A percentile compares a stretch with the other conserved stretches of the same genome.
phyloP scores from a whole-genome alignment of 2,797 vertebrate species.

The Myotis vivesi region DNA sequence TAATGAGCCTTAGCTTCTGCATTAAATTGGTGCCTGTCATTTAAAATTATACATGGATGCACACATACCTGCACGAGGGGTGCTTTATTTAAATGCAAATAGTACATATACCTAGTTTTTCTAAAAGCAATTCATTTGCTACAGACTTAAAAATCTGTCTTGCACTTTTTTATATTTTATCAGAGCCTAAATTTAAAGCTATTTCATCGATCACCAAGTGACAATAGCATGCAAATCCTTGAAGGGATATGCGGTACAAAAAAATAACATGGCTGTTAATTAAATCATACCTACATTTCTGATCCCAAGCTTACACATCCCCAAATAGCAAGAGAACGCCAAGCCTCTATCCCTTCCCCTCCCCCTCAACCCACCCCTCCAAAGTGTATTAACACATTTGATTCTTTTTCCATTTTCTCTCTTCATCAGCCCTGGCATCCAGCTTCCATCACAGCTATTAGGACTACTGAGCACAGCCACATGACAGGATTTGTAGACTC shows the following conservation, averaged over 20 bases:
- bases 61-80: neutral
- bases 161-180: neutral
- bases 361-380: neutral
- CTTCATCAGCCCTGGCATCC: neutral
- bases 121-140: slow-evolving; percentile 15
- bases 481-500: neutral
- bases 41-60: slow-evolving; percentile 41
- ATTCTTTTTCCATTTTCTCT: neutral
- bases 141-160: neutral
- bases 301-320: neutral
- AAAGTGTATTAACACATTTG: neutral
- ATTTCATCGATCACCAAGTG: neutral
- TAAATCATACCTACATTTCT: neutral
- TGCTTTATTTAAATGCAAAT: slow-evolving; percentile 29
- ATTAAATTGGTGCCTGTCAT: slow-evolving; percentile 32
- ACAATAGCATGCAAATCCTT: slow-evolving; percentile 7
- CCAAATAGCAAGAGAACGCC: neutral
- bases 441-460: neutral
- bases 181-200: neutral
- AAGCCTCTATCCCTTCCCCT: neutral
- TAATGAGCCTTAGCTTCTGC: slow-evolving; percentile 43
- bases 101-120: neutral
- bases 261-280: neutral
- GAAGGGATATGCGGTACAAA: neutral
- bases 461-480: neutral